phyloP scores from a whole-genome alignment of 2,797 vertebrate genomes.

The Acropternis orthonyx region DNA sequence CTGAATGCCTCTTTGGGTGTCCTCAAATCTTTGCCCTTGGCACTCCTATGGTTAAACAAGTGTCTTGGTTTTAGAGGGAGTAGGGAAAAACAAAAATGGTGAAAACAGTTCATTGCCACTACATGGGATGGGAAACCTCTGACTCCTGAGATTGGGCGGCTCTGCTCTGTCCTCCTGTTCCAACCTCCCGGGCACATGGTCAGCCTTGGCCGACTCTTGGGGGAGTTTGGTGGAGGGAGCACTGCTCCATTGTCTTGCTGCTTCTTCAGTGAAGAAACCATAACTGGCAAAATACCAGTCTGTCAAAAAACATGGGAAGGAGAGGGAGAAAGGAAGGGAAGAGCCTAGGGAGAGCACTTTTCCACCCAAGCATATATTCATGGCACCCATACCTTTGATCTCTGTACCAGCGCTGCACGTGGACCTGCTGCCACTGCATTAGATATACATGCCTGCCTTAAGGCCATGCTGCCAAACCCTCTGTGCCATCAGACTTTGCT shows the following conservation, averaged over 20 bases:
- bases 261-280: background rate
- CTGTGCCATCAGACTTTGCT: background rate
- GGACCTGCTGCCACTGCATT: background rate
- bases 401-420: rapidly evolving
- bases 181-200: rapidly evolving
- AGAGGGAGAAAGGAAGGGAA: background rate
- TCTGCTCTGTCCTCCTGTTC: background rate
- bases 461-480: background rate
- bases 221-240: background rate
- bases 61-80: background rate
- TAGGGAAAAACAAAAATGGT: background rate
- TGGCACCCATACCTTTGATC: background rate
- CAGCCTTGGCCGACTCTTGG: rapidly evolving
- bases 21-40: background rate
- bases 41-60: background rate
- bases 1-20: background rate
- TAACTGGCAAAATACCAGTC: background rate
- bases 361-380: background rate
- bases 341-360: background rate
- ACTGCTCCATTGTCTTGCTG: rapidly evolving
- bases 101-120: background rate
- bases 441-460: background rate
- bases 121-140: background rate
- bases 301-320: background rate
- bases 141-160: rapidly evolving